Conservation (phyloP, 2,113 vertebrate genomes). For the Pomatorhinus ruficollis region DNA sequence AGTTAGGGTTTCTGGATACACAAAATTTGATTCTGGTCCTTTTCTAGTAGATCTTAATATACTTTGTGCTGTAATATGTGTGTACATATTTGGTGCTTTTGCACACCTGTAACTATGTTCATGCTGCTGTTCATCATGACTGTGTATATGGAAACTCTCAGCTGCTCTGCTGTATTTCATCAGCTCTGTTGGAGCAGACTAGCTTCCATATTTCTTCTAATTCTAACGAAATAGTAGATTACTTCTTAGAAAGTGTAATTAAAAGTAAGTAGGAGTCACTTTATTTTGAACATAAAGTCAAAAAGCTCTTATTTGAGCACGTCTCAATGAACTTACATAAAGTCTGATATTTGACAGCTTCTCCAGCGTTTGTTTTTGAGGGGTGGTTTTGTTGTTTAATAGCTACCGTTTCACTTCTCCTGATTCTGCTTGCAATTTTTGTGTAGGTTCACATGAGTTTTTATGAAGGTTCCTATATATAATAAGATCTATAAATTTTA, state of each 20-base stretch:
- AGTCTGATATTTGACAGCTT: background rate
- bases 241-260: background rate
- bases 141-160: background rate
- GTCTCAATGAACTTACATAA: background rate
- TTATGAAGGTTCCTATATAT: background rate
- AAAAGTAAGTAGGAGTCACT: background rate
- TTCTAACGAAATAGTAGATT: background rate
- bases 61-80: background rate
- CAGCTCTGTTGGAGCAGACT: background rate
- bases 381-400: background rate
- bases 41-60: background rate
- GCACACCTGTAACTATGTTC: rapidly evolving
- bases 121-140: background rate
- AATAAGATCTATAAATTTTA: background rate
- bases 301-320: background rate
- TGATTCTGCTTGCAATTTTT: conserved; percentile 5
- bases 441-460: background rate
- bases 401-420: background rate
- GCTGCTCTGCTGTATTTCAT: background rate
- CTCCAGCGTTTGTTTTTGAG: background rate
- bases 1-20: background rate
- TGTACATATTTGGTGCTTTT: background rate
- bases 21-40: background rate
- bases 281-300: background rate
- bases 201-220: background rate